Evolutionary conservation across 2,113 vertebrate genomes (phyloP).

Genomic region (Alces alces): DNA sequence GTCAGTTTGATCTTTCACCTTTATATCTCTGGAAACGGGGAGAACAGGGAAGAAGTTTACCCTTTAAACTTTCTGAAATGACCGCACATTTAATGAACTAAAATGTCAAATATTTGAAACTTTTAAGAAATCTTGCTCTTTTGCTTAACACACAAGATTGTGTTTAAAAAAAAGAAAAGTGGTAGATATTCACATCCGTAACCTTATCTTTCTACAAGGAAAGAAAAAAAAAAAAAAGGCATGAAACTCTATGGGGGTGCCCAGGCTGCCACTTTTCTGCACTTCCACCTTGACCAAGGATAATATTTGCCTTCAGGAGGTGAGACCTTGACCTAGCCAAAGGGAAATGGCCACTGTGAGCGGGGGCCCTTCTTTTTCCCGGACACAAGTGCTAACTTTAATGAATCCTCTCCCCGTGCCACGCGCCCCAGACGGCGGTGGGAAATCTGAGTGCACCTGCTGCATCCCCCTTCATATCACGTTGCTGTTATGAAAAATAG

Average conservation of each 20-base stretch:
- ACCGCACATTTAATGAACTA: constrained; percentile 3
- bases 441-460: constrained; percentile 92
- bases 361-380: constrained; percentile 76
- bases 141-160: constrained; percentile 28
- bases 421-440: constrained; percentile 80
- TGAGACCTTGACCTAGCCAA: constrained; percentile 66
- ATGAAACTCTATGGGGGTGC: not conserved
- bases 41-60: not conserved
- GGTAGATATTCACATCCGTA: not conserved
- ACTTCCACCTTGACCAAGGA: constrained; percentile 30
- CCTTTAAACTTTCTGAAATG: constrained; percentile 43
- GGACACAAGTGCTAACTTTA: constrained; percentile 84
- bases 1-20: not conserved
- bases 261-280: not conserved
- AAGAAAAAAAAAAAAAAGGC: not conserved
- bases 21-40: not conserved
- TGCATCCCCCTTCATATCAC: constrained; percentile 94
- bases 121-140: constrained; percentile 37
- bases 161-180: not conserved
- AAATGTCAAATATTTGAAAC: constrained; percentile 30
- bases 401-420: constrained; percentile 85
- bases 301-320: constrained; percentile 23
- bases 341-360: constrained; percentile 67
- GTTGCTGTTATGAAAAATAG: constrained; percentile 99
- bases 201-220: constrained; percentile 15